Conservation (phyloP, 1,140 invertebrate genomes). For the Ceratina calcarata region DNA sequence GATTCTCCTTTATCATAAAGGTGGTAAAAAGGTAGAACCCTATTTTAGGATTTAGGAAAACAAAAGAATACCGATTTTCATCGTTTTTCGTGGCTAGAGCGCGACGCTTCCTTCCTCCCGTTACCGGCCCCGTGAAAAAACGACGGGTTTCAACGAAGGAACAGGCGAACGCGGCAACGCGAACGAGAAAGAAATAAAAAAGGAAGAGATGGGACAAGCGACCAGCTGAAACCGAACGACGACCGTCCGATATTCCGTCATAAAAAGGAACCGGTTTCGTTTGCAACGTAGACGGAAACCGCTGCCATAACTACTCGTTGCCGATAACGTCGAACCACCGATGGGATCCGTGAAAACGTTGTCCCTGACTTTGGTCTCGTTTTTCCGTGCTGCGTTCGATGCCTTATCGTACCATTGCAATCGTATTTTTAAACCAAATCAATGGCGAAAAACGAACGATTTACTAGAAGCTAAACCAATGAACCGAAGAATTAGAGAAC, state of each 20-base stretch:
- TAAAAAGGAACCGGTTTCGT: slow-evolving; percentile 69
- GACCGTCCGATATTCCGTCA: slow-evolving; percentile 57
- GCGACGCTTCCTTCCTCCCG: slow-evolving; percentile 9
- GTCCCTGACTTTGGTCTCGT: slow-evolving; percentile 1
- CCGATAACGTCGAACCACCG: slow-evolving; percentile 16
- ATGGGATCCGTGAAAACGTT: slow-evolving; percentile 51
- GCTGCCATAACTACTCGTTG: slow-evolving; percentile 46
- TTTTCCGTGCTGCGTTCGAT: not conserved
- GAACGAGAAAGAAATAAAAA: not conserved
- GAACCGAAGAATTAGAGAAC: too few species aligned
- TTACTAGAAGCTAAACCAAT: not conserved
- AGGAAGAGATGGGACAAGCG: slow-evolving; percentile 22
- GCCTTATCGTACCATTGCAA: slow-evolving; percentile 25
- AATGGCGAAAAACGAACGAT: too few species aligned
- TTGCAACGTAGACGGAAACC: slow-evolving; percentile 70
- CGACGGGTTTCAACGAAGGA: slow-evolving; percentile 28
- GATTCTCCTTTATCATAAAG: too few species aligned
- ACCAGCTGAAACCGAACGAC: slow-evolving; percentile 52
- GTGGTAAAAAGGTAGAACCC: too few species aligned
- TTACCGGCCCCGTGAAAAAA: slow-evolving; percentile 26
- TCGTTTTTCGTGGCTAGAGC: slow-evolving; percentile 18
- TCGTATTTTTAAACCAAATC: slow-evolving; percentile 27
- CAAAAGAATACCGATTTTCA: slow-evolving; percentile 1
- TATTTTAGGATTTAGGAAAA: not conserved
- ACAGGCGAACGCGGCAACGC: not conserved